Conservation (phyloP, 2,797 vertebrate species). For the Antrozous pallidus region DNA sequence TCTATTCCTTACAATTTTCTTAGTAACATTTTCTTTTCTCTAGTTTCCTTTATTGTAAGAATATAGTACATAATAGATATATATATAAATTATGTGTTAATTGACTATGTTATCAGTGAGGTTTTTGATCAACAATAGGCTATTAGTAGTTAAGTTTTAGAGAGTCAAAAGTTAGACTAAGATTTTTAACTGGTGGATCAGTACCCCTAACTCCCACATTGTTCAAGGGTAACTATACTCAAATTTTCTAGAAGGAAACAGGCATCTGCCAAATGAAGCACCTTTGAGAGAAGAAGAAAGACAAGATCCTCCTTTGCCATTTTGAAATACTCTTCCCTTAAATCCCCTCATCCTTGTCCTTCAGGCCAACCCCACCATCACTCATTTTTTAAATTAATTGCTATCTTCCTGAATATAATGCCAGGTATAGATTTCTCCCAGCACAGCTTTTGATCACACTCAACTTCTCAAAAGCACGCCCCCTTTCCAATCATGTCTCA, state of each 20-base stretch:
- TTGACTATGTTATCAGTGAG: neutral
- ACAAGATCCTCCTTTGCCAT: neutral
- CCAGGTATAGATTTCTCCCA: neutral
- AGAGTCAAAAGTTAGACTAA: neutral
- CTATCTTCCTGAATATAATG: neutral
- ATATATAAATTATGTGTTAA: neutral
- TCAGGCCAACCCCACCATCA: neutral
- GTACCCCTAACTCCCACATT: neutral
- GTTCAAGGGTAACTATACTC: neutral
- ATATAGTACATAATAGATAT: neutral
- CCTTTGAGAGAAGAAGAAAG: neutral
- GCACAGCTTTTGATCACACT: neutral
- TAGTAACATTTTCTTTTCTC: neutral
- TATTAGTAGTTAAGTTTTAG: neutral
- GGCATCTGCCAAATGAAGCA: neutral
- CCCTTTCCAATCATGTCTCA: neutral
- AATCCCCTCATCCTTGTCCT: neutral
- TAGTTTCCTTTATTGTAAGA: neutral
- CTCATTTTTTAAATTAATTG: neutral
- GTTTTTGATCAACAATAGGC: neutral
- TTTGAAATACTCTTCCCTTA: neutral
- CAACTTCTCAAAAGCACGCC: neutral
- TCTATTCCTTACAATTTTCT: neutral
- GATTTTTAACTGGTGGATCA: neutral
- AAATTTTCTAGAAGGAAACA: neutral